Base-by-base conservation (phyloP, 1,140 invertebrate species). In the Nautilus pompilius region DNA sequence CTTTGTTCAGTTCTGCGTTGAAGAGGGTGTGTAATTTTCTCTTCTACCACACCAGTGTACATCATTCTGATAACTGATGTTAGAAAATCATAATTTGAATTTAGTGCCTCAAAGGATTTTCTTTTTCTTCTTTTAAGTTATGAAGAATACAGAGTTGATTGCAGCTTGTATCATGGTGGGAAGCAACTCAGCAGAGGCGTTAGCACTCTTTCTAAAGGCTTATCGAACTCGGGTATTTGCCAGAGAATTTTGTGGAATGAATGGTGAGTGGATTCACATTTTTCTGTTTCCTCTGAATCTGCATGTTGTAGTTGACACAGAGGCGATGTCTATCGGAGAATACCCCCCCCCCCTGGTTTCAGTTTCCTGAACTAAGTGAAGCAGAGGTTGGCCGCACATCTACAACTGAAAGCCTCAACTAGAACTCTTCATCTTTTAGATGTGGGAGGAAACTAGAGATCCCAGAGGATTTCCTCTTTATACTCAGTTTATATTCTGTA, bases 91-190 rank as follows among this genome's bases (percentile, higher is more conserved):
- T 32, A 20, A 24, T 28, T 48, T 8, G 10, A 5, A 17, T 34
- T 33, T 29, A 46, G 41, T 48, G 6, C 6, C 29, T 5, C 10
- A 48, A 22, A 46, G 5, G 32, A 34, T 3, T 29, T 41, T 45
- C 15, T 63, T 53, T 49, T 56, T 51, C 26, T 54, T 54, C 17
- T 48, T 64, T 65, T 15, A 62, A 82, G 80, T 46, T 91, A 91
- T 80, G 90, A 94, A 71, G 90, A 92, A 73, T 96, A 92, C 73
- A 86, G 90, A 58, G 86, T 96, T 13, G 88, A 89, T 51, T 90
- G 89, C 30, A 91, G 93, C 76, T 87, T 96, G 49, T 95, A 90
- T 79, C 90, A 97, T 81, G 94, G 93, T 6, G 84, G 95, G 24
- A 89, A 89, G 26, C 85, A 88, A 61, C 84, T 82, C 5, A 66